phyloP scores from a whole-genome alignment of 2,888 invertebrate species.

The Willowsia nigromaculata region DNA sequence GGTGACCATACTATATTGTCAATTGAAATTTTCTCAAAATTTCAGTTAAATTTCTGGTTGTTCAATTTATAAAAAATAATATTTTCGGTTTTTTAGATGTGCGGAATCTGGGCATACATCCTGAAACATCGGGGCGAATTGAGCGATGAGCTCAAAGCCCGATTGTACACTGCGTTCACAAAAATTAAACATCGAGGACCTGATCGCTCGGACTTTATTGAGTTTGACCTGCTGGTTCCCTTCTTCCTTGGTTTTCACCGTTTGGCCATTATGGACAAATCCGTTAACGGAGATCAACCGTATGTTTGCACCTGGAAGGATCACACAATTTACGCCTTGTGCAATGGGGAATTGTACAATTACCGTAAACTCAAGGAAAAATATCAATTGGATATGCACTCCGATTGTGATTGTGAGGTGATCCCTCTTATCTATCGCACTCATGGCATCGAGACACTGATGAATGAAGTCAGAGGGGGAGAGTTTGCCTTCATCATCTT shows the following conservation, averaged over 20 bases:
- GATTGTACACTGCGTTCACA: slow-evolving; percentile 69
- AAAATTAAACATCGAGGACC: slow-evolving; percentile 75
- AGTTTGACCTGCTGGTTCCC: slow-evolving; percentile 74
- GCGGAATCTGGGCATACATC: slow-evolving; percentile 77
- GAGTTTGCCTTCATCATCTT: slow-evolving; percentile 75
- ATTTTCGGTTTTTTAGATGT: slow-evolving; percentile 72
- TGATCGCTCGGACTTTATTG: slow-evolving; percentile 75
- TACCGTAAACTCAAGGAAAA: slow-evolving; percentile 64
- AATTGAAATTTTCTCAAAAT: neutral
- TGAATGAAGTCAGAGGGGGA: slow-evolving; percentile 73
- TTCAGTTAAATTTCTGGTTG: neutral
- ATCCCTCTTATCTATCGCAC: slow-evolving; percentile 72
- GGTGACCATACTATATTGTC: neutral
- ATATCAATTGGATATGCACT: slow-evolving; percentile 68
- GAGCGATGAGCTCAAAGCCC: slow-evolving; percentile 64
- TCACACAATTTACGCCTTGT: slow-evolving; percentile 73
- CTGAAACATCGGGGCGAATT: slow-evolving; percentile 69
- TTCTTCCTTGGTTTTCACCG: slow-evolving; percentile 76
- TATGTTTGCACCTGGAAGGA: slow-evolving; percentile 74
- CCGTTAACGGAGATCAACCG: slow-evolving; percentile 75
- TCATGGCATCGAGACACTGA: slow-evolving; percentile 71
- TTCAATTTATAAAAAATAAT: no score
- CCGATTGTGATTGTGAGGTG: slow-evolving; percentile 74
- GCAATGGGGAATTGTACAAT: slow-evolving; percentile 75
- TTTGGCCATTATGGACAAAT: slow-evolving; percentile 73